Evolutionary conservation across 2,888 invertebrate genomes (phyloP), one percentile per base, ranked within the genome.

Genomic region (Synanthedon andrenaeformis): DNA sequence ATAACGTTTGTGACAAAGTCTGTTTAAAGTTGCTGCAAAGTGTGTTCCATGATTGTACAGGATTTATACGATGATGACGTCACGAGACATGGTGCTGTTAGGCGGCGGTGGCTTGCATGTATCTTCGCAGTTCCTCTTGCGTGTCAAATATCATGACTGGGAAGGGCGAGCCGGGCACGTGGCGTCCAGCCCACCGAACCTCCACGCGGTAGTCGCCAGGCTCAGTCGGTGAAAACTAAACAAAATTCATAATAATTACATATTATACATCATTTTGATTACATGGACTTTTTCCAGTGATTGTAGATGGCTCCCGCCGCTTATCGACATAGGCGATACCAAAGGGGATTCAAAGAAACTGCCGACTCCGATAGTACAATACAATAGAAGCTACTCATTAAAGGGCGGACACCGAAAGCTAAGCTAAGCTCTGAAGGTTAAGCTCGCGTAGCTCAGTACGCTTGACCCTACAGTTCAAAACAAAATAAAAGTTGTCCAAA

Each of bases 81-180:
- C 14, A 17, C 23, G 3, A 23, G 23, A 23, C 23, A 17, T 10
- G 12, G 49, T 17, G 49, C 3, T 49, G 54, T 72, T 63, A 81
- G 53, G 82, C 70, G 49, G 83, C 76, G 41, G 70, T 70, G 41
- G 84, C 82, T 53, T 85, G 86, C 60, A 92, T 72, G 74, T 92
- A 93, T 61, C 92, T 87, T 57, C 92, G 90, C 57, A 98, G 89
- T 80, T 99, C 99, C 78, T 98, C 97, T 77, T 98, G 97, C 8
- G 99, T 99, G 81, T 99, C 99, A 81, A 99, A 98, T 69, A 99
- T 99, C 94, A 98, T 96, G 60, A 99, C 98, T 58, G 96, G 95
- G 90, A 99, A 99, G 0, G 99, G 99, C 49, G 97, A 98, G 54
- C 99, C 99, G 52, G 98, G 98, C 23, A 99, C 98, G 72, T 98